These are phyloP conservation scores for Fistularia commersonii DNA, from an alignment of 2,797 vertebrate species.

Conservation along the genomic window DNA sequence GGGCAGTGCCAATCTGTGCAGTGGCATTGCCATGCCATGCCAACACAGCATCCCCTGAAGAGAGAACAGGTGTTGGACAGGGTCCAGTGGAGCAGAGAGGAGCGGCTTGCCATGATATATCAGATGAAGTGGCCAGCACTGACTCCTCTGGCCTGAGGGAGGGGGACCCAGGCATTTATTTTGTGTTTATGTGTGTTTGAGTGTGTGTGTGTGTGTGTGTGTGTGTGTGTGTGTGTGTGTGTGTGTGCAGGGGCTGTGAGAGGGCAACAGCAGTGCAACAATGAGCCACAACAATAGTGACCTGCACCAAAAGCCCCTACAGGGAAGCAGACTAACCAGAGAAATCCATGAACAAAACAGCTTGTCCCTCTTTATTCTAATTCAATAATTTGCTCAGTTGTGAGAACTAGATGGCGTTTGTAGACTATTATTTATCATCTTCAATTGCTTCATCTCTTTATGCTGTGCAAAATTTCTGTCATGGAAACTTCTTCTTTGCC, in stretches of 20 bases:
- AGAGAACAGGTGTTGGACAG: constrained; percentile 80
- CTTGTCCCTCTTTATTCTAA: background rate
- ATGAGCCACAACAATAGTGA: constrained; percentile 45
- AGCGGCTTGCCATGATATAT: constrained; percentile 72
- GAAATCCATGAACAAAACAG: constrained; percentile 44
- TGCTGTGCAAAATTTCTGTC: too few species aligned
- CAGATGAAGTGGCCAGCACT: constrained; percentile 64
- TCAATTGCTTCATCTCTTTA: too few species aligned
- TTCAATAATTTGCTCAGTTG: too few species aligned
- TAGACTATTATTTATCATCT: too few species aligned
- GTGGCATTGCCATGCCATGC: constrained; percentile 63
- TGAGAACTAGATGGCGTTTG: too few species aligned
- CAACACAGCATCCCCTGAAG: constrained; percentile 76
- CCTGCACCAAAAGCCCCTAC: constrained; percentile 19
- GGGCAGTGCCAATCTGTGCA: constrained; percentile 70
- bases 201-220: too few species aligned
- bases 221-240: background rate
- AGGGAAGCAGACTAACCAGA: constrained; percentile 33
- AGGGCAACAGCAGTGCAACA: constrained; percentile 35
- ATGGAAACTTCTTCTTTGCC: too few species aligned
- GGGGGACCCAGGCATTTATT: constrained; percentile 75
- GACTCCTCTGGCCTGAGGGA: constrained; percentile 67
- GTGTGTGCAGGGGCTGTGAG: constrained; percentile 15
- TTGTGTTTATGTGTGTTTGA: too few species aligned
- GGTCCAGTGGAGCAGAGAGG: constrained; percentile 73